Conservation (phyloP, 2,888 invertebrate species). For the Chloroclysta siterata region DNA sequence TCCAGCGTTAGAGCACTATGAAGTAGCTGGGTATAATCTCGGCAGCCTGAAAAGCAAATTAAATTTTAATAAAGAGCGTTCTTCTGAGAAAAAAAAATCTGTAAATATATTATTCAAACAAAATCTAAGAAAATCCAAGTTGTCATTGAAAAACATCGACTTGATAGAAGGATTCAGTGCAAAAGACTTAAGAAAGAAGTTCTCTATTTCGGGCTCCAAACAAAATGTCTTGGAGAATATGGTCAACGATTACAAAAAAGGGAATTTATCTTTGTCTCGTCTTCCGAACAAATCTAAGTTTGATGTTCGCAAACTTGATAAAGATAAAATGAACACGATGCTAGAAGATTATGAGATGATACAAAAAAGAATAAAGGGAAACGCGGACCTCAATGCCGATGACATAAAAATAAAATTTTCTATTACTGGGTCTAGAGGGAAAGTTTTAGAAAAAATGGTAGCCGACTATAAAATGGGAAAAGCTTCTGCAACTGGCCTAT, state of each 20-base stretch:
- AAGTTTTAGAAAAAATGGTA: conserved; percentile 46
- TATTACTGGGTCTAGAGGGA: conserved; percentile 35
- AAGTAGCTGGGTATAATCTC: conserved; percentile 47
- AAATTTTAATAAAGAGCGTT: conserved; percentile 9
- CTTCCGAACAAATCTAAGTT: conserved; percentile 34
- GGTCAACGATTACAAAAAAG: conserved; percentile 42
- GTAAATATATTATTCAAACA: conserved; percentile 47
- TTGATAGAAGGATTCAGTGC: conserved; percentile 44
- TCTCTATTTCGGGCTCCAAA: conserved; percentile 38
- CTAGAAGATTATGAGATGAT: conserved; percentile 31
- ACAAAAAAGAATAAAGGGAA: conserved; percentile 27
- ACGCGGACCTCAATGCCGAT: conserved; percentile 25
- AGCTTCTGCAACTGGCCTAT: conserved; percentile 44
- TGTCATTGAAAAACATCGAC: conserved; percentile 47
- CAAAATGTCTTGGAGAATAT: conserved; percentile 38
- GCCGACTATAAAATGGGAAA: conserved; percentile 43
- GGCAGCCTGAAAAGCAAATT: conserved; percentile 46
- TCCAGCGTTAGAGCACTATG: conserved; percentile 46
- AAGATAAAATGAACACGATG: conserved; percentile 28
- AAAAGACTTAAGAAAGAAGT: conserved; percentile 43
- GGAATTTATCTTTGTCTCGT: conserved; percentile 37
- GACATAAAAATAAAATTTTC: conserved; percentile 45
- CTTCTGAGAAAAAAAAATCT: neutral
- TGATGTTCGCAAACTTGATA: conserved; percentile 36
- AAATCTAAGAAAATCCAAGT: conserved; percentile 41